Evolutionary conservation across 2,888 invertebrate species (phyloP), one percentile per base, ranked within the genome.

Genomic region (Drosophila hawaiiensis): DNA sequence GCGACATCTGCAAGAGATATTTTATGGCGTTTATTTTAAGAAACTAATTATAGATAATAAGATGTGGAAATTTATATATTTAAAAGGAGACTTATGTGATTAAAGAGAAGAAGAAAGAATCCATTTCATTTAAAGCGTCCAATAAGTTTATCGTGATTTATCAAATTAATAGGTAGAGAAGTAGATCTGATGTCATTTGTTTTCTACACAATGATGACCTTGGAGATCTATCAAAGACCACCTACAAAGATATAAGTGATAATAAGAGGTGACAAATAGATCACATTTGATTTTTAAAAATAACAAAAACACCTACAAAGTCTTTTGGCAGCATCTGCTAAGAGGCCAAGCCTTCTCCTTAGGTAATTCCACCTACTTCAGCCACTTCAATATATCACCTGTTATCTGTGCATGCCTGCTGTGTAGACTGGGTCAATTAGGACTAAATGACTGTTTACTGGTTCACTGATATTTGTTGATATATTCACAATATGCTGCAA

Each of bases 1-100:
- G 49, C 35, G 54, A 31, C 83, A 83, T 83, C 83, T 83, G 83
- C 12, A 85, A 83, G n/a, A 67, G 19, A 75, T 43, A 52, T 54
- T 22, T 31, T 35, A 3, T 25, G 9, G 16, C 22, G 29, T 74
- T 52, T 41, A 41, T 7, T 22, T 41, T 5, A 19, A 4, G 25
- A 25, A 25, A 25, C 47, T 16, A 4, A 47, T 47, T 25, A 4
- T 9, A 4, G 9, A 25, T 47, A 4, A 2, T 29, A 6, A 52
- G 2, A 19, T 52, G 29, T n/a, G 28, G n/a, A 41, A 4, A n/a
- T 41, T n/a, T 41, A 41, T 10, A n/a, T 35, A 35, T 35, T 35
- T 35, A 4, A 35, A 14, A 35, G 14, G n/a, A 7, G 16, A 19
- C 3, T n/a, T 22, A 14, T 14, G 14, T 43, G 3, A 7, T 25